A percentile compares a stretch with the other conserved stretches of the same genome.
phyloP scores from a whole-genome alignment of 2,113 vertebrate species.

The Dipodomys stephensi region DNA sequence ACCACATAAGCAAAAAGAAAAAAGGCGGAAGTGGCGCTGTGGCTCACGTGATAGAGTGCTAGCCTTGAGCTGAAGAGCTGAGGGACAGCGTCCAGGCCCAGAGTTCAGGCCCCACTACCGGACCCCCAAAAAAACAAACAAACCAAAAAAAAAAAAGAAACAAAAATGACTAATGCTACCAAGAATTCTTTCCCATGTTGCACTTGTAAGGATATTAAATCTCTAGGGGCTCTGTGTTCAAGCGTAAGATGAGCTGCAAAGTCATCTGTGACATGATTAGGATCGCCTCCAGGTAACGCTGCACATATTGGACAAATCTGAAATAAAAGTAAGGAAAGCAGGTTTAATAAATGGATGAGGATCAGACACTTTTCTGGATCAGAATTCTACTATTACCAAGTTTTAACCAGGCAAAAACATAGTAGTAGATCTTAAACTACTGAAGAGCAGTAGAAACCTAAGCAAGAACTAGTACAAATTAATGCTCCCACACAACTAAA shows the following conservation, averaged over 20 bases:
- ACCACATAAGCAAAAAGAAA: too few species aligned
- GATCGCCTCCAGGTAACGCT: slow-evolving; percentile 98
- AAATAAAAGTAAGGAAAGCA: slow-evolving; percentile 78
- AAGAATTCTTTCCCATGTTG: slow-evolving; percentile 19
- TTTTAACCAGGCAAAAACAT: slow-evolving; percentile 1
- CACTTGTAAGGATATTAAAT: slow-evolving; percentile 98
- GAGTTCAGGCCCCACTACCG: too few species aligned
- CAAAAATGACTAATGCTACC: neutral
- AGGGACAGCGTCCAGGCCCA: too few species aligned
- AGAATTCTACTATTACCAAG: neutral
- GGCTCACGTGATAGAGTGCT: too few species aligned
- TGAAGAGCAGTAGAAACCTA: neutral
- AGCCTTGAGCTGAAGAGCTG: too few species aligned
- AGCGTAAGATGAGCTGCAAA: slow-evolving; percentile 99
- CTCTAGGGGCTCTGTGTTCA: slow-evolving; percentile 99
- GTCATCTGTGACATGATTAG: slow-evolving; percentile 99
- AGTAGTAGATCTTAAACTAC: neutral
- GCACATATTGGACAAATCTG: slow-evolving; percentile 99
- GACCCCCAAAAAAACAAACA: too few species aligned
- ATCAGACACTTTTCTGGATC: neutral
- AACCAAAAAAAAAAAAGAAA: too few species aligned
- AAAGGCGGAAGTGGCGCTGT: too few species aligned
- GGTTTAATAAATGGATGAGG: slow-evolving; percentile 27
- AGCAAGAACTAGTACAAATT: neutral
- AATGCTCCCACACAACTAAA: neutral